Evolutionary conservation across 2,797 vertebrate species (phyloP), one percentile per base, ranked within the genome.

Genomic region (Artibeus jamaicensis): DNA sequence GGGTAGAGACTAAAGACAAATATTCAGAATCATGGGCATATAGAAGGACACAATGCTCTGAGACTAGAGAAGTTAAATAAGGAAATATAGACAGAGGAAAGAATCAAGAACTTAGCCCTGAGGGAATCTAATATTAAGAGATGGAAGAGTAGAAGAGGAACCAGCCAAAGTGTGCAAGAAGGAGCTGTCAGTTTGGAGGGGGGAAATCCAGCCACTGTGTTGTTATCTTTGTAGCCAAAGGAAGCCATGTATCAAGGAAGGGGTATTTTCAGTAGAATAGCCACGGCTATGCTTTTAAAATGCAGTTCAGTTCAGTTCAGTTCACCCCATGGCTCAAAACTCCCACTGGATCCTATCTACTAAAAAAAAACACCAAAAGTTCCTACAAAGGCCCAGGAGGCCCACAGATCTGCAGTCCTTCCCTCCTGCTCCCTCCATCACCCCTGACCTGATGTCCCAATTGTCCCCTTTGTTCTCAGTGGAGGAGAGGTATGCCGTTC

Each of bases 61-160:
- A 76, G 21, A 37, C 29, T 59, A 26, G 29, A 78, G 50, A 90
- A 50, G 73, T 77, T 59, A 55, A 73, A 62, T 55, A 74, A 81
- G 19, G 21, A 65, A 26, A 1, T 68, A 0, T 26, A 76, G 24
- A n/a, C 46, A 90, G 24, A 70, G 77, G 34, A 68, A 77, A 62
- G 7, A 32, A 42, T 70, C 18, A 34, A 70, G 44, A 24, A 10
- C 16, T 79, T 44, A 55, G 50, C 22, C 55, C 24, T 9, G 18
- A 70, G 46, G 55, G 86, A 96, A 22, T 34, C 32, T 55, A 59
- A 5, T 67, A 32, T 9, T 55, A 83, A 62, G 57, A 86, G 34
- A 89, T 71, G n/a, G 19, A 55, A 94, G n/a, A 44, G 73, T 53
- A 73, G 68, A 94, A 86, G n/a, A 10, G 26, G 59, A 62, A 48